Evolutionary conservation across 2,113 vertebrate genomes (phyloP), one percentile per base, ranked within the genome.

Genomic region (Solenodon paradoxus): DNA sequence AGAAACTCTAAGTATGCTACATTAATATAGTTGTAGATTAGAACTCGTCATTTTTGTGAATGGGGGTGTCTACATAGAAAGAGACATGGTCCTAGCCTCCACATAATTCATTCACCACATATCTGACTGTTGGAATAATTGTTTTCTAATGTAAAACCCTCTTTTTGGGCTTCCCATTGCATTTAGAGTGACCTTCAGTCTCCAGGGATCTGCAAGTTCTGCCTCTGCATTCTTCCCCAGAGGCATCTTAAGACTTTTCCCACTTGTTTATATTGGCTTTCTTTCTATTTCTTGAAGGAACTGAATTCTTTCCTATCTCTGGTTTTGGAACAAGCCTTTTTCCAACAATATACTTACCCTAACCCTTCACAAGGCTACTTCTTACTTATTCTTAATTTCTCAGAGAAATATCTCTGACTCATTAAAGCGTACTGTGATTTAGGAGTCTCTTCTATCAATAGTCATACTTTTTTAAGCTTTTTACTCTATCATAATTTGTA

Each of bases 301-400:
- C 5, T 12, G 47, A n/a, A 71, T 82, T 71, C 40, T 79, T 77
- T 81, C 38, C 38, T 77, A 64, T 10, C 20, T 35, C 13, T 81
- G 66, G 53, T 53, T 95, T 94, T 63, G 74, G 55, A 80, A 32
- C 32, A 40, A 47, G 20, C 11, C 32, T 7, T 86, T 88, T 84
- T 53, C 86, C 26, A 82, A 47, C 26, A 88, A 75, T 28, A 20
- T 53, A 35, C 9, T 69, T 74, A 82, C 9, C 28, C 57, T 87
- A 32, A 74, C 12, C 19, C 7, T 87, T 92, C 9, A 40, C 35
- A 71, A 57, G 30, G 20, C 69, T 68, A 53, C 53, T 82, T 69
- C 85, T 68, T 38, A 51, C 30, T 88, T 77, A 55, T 22, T 85
- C 51, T 82, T 92, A 71, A 72, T 81, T 87, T 88, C 80, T 88